Base-by-base conservation (phyloP, 2,113 vertebrate species). In the Promerops cafer region DNA sequence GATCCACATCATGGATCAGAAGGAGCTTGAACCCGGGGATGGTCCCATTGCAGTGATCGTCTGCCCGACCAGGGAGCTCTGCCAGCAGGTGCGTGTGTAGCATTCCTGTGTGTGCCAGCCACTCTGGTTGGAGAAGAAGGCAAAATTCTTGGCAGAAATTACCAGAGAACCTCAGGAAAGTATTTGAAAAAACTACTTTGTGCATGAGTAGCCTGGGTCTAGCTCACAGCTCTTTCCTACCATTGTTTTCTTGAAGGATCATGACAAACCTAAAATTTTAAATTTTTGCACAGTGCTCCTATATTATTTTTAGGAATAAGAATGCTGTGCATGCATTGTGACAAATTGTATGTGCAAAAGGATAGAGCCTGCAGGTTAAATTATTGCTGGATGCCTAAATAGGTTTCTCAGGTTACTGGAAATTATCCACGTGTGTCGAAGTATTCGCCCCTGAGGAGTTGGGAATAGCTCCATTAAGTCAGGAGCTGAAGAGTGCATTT, bases 1-100 rank as follows among this genome's bases (percentile, higher is more conserved):
- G 96, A 99, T 99, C 96, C 99, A 99, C 92, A 99, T 99, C 97
- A 99, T 99, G 99, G 99, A 99, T 94, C 99, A 99, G 96, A 99
- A 99, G 93, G 99, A 99, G 92, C 97, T 99, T 54, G 98, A 99
- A 49, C 94, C 98, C 2, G 99, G 99, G 13, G 99, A 99, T 88
- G 99, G 99, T 22, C 99, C 99, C 60, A 99, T 99, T 28, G 99
- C 99, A 13, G 97, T 99, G 72, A 99, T 99, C 1, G 99, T 99
- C 31, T 99, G 99, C 87, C 99, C 99, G 0, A 99, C 99, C 45
- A 98, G 99, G 96, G 99, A 99, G 97, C 99, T 99, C 74, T 99
- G 99, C 97, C 99, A 99, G 91, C 99, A 99, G 99, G 99, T 99
- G 86, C 68, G 80, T 66, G 37, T 57, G 40, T 1, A 7, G 19